phyloP scores from a whole-genome alignment of 2,113 vertebrate genomes.

The Circaetus gallicus region DNA sequence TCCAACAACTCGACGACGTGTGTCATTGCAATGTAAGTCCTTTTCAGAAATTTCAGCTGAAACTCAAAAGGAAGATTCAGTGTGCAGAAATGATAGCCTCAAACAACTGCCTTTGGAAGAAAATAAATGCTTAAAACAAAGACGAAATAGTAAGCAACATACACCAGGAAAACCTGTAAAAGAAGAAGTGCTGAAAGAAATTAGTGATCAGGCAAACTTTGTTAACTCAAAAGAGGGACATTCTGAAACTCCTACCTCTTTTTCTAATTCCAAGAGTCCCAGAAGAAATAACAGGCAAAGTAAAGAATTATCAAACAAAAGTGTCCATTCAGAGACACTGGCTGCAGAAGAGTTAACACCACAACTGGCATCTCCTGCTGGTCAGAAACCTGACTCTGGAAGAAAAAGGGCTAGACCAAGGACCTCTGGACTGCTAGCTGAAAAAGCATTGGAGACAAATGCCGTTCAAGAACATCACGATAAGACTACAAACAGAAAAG shows the following conservation, averaged over 20 bases:
- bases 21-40: accelerated
- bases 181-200: slow-evolving; percentile 42
- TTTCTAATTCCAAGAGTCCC: neutral
- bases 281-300: neutral
- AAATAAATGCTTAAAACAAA: neutral
- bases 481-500: neutral
- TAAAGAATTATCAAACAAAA: neutral
- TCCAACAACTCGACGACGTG: neutral
- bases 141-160: neutral
- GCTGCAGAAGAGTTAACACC: neutral
- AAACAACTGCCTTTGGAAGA: neutral
- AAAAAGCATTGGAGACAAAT: neutral
- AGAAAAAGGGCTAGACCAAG: neutral
- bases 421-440: neutral
- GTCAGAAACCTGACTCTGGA: neutral
- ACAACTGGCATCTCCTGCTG: neutral
- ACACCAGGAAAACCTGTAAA: slow-evolving; percentile 8
- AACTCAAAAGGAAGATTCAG: neutral
- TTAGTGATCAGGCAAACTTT: neutral
- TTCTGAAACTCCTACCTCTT: neutral
- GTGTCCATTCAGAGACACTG: neutral
- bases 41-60: neutral
- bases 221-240: neutral
- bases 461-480: accelerated
- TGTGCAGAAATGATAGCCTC: neutral